Percentiles rank a stretch among this genome's conserved stretches.
These are phyloP conservation scores for Xerus inauris DNA, from an alignment of 2,113 vertebrate genomes.

Conservation along the genomic window DNA sequence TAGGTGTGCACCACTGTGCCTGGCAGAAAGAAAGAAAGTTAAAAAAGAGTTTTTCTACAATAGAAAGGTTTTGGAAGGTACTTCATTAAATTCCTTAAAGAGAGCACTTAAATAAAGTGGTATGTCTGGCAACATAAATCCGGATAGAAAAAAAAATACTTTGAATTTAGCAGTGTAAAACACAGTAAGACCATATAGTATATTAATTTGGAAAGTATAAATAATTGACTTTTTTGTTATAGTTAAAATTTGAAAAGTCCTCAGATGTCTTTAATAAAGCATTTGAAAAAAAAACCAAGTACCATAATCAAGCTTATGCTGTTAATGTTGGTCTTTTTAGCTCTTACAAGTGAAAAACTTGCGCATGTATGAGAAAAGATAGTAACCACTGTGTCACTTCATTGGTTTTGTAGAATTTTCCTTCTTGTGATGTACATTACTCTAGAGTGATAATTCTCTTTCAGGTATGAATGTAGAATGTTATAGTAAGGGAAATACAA, in stretches of 20 bases:
- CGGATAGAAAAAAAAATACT: background rate
- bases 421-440: background rate
- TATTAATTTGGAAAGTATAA: constrained; percentile 35
- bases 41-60: background rate
- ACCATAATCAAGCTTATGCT: background rate
- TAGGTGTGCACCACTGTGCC: no score
- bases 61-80: constrained; percentile 13
- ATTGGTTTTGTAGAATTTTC: background rate
- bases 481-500: background rate
- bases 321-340: background rate
- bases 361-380: background rate
- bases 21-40: background rate
- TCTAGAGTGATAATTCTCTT: constrained; percentile 15
- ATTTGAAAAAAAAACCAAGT: constrained; percentile 5
- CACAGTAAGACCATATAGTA: background rate
- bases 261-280: constrained; percentile 10
- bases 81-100: constrained; percentile 15
- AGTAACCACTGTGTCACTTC: background rate
- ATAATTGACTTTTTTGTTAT: background rate
- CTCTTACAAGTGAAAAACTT: background rate
- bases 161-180: background rate
- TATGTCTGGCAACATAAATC: background rate
- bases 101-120: background rate
- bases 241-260: constrained; percentile 35
- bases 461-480: background rate